Percentiles rank a stretch among this genome's conserved stretches.
These are phyloP conservation scores for Asteroscopus sphinx DNA, from an alignment of 2,888 invertebrate genomes.

Conservation along the genomic window DNA sequence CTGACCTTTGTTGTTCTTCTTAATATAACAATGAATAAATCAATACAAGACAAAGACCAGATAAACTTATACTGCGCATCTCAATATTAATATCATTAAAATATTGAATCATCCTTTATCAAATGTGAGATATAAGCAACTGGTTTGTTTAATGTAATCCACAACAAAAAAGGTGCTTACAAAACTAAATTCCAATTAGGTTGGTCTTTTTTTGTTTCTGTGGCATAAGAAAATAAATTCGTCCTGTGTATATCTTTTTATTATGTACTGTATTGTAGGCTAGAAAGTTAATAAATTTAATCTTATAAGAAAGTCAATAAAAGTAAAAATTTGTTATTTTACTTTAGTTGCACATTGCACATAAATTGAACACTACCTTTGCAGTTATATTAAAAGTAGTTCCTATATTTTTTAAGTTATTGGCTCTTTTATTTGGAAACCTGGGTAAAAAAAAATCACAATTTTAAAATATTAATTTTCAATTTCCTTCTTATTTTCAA, in stretches of 20 bases:
- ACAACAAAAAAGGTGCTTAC: background rate
- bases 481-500: conserved; percentile 3
- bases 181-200: conserved; percentile 3
- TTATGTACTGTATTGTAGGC: background rate
- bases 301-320: background rate
- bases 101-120: background rate
- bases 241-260: background rate
- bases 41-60: conserved; percentile 28
- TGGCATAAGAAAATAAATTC: conserved; percentile 1
- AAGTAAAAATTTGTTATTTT: background rate
- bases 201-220: conserved; percentile 13
- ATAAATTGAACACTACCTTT: too few relatives aligned
- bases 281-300: conserved; percentile 18
- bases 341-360: background rate
- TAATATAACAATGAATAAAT: conserved; percentile 22
- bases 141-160: conserved; percentile 3
- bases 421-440: too few relatives aligned
- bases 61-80: conserved; percentile 32
- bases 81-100: conserved; percentile 21
- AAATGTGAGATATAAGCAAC: conserved; percentile 8
- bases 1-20: conserved; percentile 35
- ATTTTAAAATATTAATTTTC: conserved; percentile 2
- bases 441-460: too few relatives aligned
- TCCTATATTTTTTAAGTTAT: too few relatives aligned
- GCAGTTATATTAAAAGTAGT: too few relatives aligned